Conservation (phyloP, 1,140 invertebrate species). For the Pachypeltis micranthus region DNA sequence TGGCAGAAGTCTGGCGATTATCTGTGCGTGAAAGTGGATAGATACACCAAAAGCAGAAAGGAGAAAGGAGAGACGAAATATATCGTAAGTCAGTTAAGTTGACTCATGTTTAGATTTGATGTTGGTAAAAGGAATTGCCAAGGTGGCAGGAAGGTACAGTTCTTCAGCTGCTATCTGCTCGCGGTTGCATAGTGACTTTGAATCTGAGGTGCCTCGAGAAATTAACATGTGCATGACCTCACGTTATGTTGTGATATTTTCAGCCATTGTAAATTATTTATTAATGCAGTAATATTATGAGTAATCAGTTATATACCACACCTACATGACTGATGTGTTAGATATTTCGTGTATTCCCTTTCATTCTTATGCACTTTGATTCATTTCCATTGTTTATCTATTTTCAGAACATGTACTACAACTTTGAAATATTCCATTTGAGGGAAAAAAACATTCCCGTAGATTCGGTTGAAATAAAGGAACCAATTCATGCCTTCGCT, state of each 20-base stretch:
- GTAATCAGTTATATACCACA: no score
- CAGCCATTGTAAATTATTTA: background rate
- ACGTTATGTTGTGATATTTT: no score
- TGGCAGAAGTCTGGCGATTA: conserved; percentile 99
- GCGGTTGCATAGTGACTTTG: no score
- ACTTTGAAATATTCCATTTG: conserved; percentile 99
- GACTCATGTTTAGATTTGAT: no score
- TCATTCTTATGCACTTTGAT: background rate
- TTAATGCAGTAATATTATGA: no score
- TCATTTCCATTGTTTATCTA: conserved; percentile 12
- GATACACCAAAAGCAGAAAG: conserved; percentile 88
- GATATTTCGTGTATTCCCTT: no score
- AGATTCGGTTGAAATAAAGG: conserved; percentile 90
- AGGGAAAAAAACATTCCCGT: conserved; percentile 95
- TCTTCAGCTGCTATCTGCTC: no score
- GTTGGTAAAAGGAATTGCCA: no score
- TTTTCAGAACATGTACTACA: conserved; percentile 85
- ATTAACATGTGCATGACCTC: no score
- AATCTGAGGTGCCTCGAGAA: no score
- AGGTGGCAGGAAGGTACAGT: no score
- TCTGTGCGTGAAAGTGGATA: conserved; percentile 94
- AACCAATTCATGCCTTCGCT: conserved; percentile 87
- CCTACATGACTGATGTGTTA: no score
- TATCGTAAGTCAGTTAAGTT: conserved; percentile 64
- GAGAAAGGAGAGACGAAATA: conserved; percentile 82